phyloP scores from a whole-genome alignment of 2,797 vertebrate genomes.

The Crotalus adamanteus region DNA sequence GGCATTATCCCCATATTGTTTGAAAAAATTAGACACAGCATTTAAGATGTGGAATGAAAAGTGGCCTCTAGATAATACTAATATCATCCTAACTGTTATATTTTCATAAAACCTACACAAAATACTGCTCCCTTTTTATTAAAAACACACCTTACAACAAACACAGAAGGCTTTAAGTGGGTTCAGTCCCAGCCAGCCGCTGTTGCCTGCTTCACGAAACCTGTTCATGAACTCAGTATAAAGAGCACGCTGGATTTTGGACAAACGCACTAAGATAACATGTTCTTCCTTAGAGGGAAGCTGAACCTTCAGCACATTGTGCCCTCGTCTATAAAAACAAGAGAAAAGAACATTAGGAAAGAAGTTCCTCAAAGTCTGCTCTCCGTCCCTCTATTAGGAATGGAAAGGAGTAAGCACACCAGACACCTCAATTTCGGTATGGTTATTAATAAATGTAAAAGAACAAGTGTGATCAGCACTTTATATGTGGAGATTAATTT shows the following conservation, averaged over 20 bases:
- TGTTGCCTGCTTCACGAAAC: conserved; percentile 94
- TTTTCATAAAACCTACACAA: not conserved
- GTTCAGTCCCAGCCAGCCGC: conserved; percentile 95
- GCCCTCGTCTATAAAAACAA: conserved; percentile 81
- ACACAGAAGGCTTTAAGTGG: conserved; percentile 98
- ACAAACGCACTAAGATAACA: conserved; percentile 93
- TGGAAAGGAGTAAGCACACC: not conserved
- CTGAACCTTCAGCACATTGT: conserved; percentile 90
- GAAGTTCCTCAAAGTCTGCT: not conserved
- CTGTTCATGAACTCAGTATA: conserved; percentile 98
- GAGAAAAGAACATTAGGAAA: conserved; percentile 31
- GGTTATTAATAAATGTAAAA: conserved; percentile 4
- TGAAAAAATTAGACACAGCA: not conserved
- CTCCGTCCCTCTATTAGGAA: conserved; percentile 12
- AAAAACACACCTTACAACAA: conserved; percentile 89
- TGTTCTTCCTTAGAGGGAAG: conserved; percentile 94
- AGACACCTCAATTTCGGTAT: conserved; percentile 11
- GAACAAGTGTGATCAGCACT: not conserved
- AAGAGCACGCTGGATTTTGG: conserved; percentile 90
- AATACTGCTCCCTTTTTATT: not conserved
- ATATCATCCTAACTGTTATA: not conserved
- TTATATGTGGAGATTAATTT: not conserved
- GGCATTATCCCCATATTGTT: not conserved
- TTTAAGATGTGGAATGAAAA: not conserved
- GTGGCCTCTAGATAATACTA: not conserved